phyloP scores from a whole-genome alignment of 64 coral and sea anemone genomes.

The Pachyseris speciosa region DNA sequence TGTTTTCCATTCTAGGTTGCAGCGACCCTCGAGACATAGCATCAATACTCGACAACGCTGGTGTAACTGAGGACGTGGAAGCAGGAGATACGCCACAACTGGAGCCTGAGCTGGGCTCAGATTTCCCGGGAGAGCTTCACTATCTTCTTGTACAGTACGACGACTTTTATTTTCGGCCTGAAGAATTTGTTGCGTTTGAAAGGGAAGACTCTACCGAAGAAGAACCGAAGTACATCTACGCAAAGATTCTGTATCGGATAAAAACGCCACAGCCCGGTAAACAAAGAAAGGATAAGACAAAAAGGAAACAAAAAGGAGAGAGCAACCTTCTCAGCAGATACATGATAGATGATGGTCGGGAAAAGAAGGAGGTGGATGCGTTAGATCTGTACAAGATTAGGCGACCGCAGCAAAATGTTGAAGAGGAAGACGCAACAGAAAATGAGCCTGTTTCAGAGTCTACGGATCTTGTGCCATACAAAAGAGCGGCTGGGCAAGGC shows the following conservation, averaged over 20 bases:
- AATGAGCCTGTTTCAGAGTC: background rate
- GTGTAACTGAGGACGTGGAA: slow-evolving; percentile 51
- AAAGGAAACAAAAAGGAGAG: slow-evolving; percentile 54
- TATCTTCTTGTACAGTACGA: slow-evolving; percentile 68
- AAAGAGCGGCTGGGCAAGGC: background rate
- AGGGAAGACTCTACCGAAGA: slow-evolving; percentile 70
- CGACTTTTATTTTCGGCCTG: slow-evolving; percentile 79
- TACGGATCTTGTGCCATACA: slow-evolving; percentile 57
- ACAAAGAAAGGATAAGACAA: slow-evolving; percentile 58
- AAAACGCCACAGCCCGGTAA: slow-evolving; percentile 52
- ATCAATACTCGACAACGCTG: slow-evolving; percentile 46
- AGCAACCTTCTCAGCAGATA: slow-evolving; percentile 70
- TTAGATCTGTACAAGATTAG: slow-evolving; percentile 87
- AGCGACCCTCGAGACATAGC: slow-evolving; percentile 54
- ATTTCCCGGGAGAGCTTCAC: slow-evolving; percentile 66
- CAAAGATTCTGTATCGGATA: slow-evolving; percentile 57
- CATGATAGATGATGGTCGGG: slow-evolving; percentile 39
- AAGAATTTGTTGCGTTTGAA: slow-evolving; percentile 85
- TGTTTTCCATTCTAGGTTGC: slow-evolving; percentile 51
- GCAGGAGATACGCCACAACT: background rate
- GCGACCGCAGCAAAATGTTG: slow-evolving; percentile 20
- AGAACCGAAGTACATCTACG: slow-evolving; percentile 67
- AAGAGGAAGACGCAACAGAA: slow-evolving; percentile 9
- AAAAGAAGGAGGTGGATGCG: slow-evolving; percentile 77
- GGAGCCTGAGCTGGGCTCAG: slow-evolving; percentile 48